These are phyloP conservation scores for Erethizon dorsatum DNA, from an alignment of 2,797 vertebrate species.

Conservation along the genomic window DNA sequence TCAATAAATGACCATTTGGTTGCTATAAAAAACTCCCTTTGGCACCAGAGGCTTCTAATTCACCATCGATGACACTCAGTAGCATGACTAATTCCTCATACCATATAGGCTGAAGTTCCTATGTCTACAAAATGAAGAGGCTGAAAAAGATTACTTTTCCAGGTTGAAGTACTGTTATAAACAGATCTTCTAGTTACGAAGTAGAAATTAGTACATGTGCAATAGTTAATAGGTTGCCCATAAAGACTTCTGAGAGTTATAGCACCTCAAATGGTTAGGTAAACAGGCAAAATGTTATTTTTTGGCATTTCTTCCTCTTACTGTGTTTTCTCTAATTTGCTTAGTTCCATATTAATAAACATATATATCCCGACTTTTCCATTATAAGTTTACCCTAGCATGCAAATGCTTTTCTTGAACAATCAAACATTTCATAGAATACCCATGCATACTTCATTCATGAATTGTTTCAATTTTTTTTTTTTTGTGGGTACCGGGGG, in stretches of 20 bases:
- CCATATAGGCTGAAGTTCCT: neutral
- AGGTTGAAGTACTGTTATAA: neutral
- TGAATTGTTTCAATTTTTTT: neutral
- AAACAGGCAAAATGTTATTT: neutral
- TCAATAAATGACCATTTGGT: neutral
- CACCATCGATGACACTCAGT: neutral
- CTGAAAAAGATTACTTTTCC: slow-evolving; percentile 24
- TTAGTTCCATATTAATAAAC: slow-evolving; percentile 1
- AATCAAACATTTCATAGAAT: slow-evolving; percentile 8
- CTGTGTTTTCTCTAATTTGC: neutral
- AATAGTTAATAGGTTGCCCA: slow-evolving; percentile 8
- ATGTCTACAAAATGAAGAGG: neutral
- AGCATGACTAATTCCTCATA: neutral
- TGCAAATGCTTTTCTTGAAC: slow-evolving; percentile 38
- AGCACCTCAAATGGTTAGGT: neutral
- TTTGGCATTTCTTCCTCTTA: slow-evolving; percentile 15
- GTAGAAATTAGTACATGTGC: neutral
- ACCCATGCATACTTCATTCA: neutral
- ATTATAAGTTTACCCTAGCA: slow-evolving; percentile 20
- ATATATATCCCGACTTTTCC: slow-evolving; percentile 16
- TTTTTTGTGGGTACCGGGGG: no score
- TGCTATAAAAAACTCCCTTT: neutral
- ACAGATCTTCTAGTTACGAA: neutral
- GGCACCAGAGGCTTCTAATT: slow-evolving; percentile 3
- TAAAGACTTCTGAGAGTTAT: neutral